Percentiles rank a stretch among this genome's conserved stretches.
These are phyloP conservation scores for Enteromius thamalakanensis DNA, from an alignment of 2,797 vertebrate genomes.

Conservation along the genomic window DNA sequence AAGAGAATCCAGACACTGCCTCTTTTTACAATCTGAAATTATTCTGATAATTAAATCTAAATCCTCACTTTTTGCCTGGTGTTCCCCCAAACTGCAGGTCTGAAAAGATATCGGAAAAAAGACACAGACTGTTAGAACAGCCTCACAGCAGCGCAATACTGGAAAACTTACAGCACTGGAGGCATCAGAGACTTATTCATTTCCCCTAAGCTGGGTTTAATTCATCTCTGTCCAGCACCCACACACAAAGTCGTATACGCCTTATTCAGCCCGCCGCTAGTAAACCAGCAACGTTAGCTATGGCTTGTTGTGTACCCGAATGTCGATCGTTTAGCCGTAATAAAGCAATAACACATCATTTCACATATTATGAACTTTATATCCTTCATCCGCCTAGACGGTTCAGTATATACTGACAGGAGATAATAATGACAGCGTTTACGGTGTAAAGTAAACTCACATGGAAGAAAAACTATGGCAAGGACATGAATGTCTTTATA, in stretches of 20 bases:
- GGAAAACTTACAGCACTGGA: slow-evolving; percentile 26
- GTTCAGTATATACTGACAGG: no score
- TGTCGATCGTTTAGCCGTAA: no score
- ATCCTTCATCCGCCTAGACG: no score
- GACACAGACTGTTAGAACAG: slow-evolving; percentile 35
- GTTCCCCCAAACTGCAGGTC: slow-evolving; percentile 90
- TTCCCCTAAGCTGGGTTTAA: slow-evolving; percentile 39
- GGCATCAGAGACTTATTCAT: slow-evolving; percentile 38
- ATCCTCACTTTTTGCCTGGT: slow-evolving; percentile 86
- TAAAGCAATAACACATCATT: no score
- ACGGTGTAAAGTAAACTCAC: no score
- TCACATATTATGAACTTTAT: no score
- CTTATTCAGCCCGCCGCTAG: no score
- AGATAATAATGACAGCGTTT: no score
- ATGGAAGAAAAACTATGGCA: no score
- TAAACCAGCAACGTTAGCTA: no score
- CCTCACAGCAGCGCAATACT: slow-evolving; percentile 10
- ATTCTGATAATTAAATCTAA: slow-evolving; percentile 24
- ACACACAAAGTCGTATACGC: not conserved
- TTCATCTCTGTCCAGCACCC: slow-evolving; percentile 28
- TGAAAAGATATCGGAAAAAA: slow-evolving; percentile 62
- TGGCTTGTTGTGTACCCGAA: no score
- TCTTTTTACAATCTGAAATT: not conserved
- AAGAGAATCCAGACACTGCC: not conserved
- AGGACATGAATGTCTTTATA: no score